phyloP scores from a whole-genome alignment of 2,113 vertebrate species.

The Podilymbus podiceps region DNA sequence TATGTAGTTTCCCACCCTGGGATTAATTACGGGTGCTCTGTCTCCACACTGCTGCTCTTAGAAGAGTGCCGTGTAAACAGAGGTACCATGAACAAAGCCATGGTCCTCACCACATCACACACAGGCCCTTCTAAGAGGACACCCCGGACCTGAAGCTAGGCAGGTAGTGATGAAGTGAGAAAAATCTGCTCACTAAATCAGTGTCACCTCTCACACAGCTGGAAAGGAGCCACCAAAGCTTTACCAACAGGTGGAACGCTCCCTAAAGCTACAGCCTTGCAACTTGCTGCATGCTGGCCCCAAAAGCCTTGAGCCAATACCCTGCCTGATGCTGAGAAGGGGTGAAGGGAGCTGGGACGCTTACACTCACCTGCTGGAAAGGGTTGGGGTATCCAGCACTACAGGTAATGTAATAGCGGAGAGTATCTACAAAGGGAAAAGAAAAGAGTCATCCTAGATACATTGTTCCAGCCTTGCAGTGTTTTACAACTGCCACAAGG shows the following conservation, averaged over 20 bases:
- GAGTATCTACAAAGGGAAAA: conserved; percentile 77
- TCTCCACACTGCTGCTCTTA: background rate
- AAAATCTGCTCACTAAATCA: background rate
- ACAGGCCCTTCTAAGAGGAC: background rate
- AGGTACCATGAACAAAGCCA: background rate
- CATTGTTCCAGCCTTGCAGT: background rate
- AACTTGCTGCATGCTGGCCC: background rate
- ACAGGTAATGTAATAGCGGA: conserved; percentile 91
- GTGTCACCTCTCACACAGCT: background rate
- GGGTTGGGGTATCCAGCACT: conserved; percentile 85
- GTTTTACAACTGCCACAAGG: background rate
- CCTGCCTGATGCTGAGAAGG: background rate
- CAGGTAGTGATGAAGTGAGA: background rate
- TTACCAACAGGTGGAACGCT: background rate
- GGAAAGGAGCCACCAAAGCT: background rate
- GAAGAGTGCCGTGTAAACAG: background rate
- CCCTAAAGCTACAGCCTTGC: background rate
- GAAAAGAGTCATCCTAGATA: background rate
- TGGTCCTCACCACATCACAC: background rate
- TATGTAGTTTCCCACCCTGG: background rate
- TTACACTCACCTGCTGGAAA: conserved; percentile 90
- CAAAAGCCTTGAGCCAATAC: background rate
- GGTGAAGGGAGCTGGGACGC: background rate
- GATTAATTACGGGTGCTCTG: background rate
- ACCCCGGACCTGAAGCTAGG: background rate